Base-by-base conservation (phyloP, 2,113 vertebrate genomes). In the Glaucomys volans region DNA sequence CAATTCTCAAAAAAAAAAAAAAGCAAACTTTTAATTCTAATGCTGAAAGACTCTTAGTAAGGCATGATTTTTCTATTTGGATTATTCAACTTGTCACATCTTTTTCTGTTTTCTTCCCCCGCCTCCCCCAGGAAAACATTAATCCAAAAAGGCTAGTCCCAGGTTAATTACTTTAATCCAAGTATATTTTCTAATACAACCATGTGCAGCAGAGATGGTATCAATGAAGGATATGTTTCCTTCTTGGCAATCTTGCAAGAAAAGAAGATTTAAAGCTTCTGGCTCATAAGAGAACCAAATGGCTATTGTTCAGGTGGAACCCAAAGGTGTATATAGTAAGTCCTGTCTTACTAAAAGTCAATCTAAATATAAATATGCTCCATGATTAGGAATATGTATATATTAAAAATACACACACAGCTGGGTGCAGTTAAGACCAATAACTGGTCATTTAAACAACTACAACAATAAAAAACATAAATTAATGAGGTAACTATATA, bases 61-160 rank as follows among this genome's bases (percentile, higher is more conserved):
- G 26, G 22, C 81, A 75, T 26, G 79, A 76, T 42, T 87, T 76
- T 95, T 91, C 87, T 91, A 77, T 47, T 30, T 64, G 18, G 4
- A 11, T 40, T 89, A 50, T n/a, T 90, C 54, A 90, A 71, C 12
- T 76, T 37, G 54, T 87, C 72, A 96, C 28, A 91, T 87, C 24
- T n/a, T 91, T 91, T 79, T 54, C 24, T 87, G 50, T 84, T 92
- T 86, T 87, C 72, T 95, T n/a, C n/a, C n/a, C n/a, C n/a, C n/a
- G n/a, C n/a, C n/a, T n/a, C n/a, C n/a, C 40, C 71, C 74, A 64
- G 75, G 84, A 62, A 71, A 75, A 52, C 28, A 77, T 91, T 83
- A 91, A 79, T 95, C 64, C 87, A 91, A 57, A 79, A 87, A 92
- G 50, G 75, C 57, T 69, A 90, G 26, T 64, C 84, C 77, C 42